phyloP scores from a whole-genome alignment of 2,113 vertebrate species.

The Arizona elegans region DNA sequence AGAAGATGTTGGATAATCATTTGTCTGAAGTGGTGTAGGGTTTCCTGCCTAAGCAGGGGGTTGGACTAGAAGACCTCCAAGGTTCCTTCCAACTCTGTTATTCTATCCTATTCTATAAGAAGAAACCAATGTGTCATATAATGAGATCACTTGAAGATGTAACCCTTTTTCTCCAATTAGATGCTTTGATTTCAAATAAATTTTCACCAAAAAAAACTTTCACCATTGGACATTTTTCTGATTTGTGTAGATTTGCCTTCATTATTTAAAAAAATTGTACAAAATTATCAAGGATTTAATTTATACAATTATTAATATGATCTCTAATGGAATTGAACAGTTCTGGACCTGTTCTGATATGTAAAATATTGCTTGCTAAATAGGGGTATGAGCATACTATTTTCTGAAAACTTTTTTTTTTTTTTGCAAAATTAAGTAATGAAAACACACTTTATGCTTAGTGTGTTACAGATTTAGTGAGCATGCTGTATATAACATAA shows the following conservation, averaged over 20 bases:
- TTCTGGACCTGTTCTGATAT: background rate
- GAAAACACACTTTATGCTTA: background rate
- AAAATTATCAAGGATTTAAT: conserved; percentile 5
- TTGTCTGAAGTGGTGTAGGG: too few species aligned
- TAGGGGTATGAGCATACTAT: background rate
- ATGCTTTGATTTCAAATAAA: background rate
- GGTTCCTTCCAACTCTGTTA: too few species aligned
- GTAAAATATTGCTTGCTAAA: conserved; percentile 13
- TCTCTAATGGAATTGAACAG: background rate
- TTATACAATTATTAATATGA: background rate
- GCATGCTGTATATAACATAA: background rate
- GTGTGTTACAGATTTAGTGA: background rate
- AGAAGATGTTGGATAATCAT: too few species aligned
- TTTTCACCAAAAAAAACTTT: background rate
- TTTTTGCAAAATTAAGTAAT: conserved; percentile 9
- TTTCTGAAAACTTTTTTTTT: background rate
- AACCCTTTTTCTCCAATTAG: background rate
- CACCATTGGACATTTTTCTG: background rate
- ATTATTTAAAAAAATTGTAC: background rate
- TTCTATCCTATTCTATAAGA: background rate
- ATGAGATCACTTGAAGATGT: background rate
- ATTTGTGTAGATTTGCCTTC: background rate
- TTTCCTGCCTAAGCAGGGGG: too few species aligned
- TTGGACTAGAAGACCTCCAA: too few species aligned
- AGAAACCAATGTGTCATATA: background rate